Conservation (phyloP, 1,140 invertebrate genomes). For the Euura lappo region DNA sequence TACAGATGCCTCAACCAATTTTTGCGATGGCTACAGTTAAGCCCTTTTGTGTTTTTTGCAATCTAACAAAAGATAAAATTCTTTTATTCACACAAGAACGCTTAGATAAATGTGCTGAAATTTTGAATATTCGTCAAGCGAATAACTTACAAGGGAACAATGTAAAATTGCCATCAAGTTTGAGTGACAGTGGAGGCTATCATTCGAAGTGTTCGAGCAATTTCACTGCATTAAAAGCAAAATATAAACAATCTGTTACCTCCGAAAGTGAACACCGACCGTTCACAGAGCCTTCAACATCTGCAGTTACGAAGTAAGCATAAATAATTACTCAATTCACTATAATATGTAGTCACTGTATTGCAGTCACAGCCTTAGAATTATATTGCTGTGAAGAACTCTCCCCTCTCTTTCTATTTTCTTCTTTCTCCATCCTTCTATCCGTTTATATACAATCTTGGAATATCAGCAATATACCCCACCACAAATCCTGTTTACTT, state of each 20-base stretch:
- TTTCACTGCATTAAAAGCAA: not conserved
- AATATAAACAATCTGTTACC: not conserved
- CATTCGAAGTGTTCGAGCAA: slow-evolving; percentile 4
- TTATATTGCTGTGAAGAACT: no score
- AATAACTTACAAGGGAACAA: not conserved
- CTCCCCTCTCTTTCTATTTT: not conserved
- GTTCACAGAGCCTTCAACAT: not conserved
- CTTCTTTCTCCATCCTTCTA: no score
- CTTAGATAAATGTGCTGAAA: slow-evolving; percentile 2
- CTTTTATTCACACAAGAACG: not conserved
- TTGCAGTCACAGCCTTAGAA: no score
- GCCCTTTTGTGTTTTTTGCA: not conserved
- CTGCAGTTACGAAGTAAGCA: not conserved
- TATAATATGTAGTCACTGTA: not conserved
- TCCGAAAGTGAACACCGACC: not conserved
- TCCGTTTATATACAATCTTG: no score
- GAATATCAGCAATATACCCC: no score
- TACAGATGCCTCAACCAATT: not conserved
- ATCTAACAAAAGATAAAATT: not conserved
- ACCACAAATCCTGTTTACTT: no score
- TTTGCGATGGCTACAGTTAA: not conserved
- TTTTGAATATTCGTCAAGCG: not conserved
- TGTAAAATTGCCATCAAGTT: not conserved
- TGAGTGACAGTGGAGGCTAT: not conserved
- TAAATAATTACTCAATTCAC: not conserved